Evolutionary conservation across 2,888 invertebrate species (phyloP), one percentile per base, ranked within the genome.

Genomic region (Trisateles emortualis): DNA sequence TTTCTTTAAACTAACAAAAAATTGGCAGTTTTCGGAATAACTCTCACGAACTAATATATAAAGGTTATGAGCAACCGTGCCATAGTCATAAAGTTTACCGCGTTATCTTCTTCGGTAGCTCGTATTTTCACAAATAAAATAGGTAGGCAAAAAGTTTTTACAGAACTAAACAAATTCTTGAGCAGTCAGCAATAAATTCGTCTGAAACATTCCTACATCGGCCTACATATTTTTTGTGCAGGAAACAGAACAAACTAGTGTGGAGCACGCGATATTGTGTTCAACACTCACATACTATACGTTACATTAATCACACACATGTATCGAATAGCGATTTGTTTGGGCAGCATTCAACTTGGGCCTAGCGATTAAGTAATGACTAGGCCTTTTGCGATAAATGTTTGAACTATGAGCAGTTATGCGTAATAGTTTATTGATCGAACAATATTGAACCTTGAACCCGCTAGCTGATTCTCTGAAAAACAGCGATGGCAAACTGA

Each of bases 181-280:
- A 50, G 38, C 10, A 30, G 59, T 68, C 52, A 42, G 45, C 68
- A 29, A 64, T 71, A 64, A 71, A 71, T 67, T 63, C 52, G 22
- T 68, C 57, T 47, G 43, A 48, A 46, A 51, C 65, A 60, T 52
- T 68, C 43, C 54, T 55, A 67, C 55, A 52, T 52, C 35, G 44
- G 51, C 56, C 58, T 57, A 68, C 54, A 59, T 59, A 49, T 64
- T 72, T 72, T 75, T 75, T 72, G 64, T 63, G 42, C 47, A 71
- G 72, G 67, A 71, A 72, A 64, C 62, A 42, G 58, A 46, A 65
- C 54, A 64, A 76, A 76, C 69, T 68, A 64, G 49, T 63, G 56
- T 44, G 42, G 49, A 43, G 50, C 75, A 76, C 75, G 77, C 75
- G 59, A 75, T 57, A 45, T 64, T 64, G 68, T 74, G 73, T 71